Evolutionary conservation across 2,113 vertebrate species (phyloP), one percentile per base, ranked within the genome.

Genomic region (Salminus brasiliensis): DNA sequence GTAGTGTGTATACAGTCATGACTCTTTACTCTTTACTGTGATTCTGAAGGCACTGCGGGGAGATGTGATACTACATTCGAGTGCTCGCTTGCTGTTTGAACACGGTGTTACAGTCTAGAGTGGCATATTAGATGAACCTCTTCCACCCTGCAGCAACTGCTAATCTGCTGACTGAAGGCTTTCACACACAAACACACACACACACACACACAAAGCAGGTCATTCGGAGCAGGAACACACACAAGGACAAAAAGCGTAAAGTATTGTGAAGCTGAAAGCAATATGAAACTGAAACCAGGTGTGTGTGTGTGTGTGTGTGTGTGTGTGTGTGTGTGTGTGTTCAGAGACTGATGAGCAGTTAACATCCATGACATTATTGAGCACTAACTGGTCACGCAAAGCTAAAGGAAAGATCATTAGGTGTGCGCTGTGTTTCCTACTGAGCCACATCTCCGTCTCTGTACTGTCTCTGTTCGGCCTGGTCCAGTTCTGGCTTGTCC

Each of bases 401-500:
- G 34, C 34, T 4, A 7, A 3, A 4, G 8, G 8, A 43, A 43
- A 43, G 41, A 11, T 43, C 41, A 43, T 43, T 11, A 43, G 41
- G 41, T 43, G 41, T 43, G 6, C 11, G 2, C 12, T 49, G n/a
- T n/a, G n/a, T 49, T 21, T 49, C 16, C 21, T 18, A 21, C 5
- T 18, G 1, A 63, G n/a, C n/a, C n/a, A n/a, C n/a, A n/a, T n/a
- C 18, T 18, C n/a, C 34, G 15, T 1, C 1, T 60, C 59, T 79
- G 41, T 13, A 21, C 68, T 39, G 32, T 63, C 47, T 36, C 29
- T 52, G 70, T 73, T 11, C 11, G 78, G 74, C 81, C 32, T 78
- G 75, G 57, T 84, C 66, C 62, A 18, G 80, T 84, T 84, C 78
- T 52, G 83, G 83, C 60, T 0, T 2, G 43, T 49, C 80, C 84